Conservation (phyloP, 1,140 invertebrate genomes). For the Antheraea mylitta region DNA sequence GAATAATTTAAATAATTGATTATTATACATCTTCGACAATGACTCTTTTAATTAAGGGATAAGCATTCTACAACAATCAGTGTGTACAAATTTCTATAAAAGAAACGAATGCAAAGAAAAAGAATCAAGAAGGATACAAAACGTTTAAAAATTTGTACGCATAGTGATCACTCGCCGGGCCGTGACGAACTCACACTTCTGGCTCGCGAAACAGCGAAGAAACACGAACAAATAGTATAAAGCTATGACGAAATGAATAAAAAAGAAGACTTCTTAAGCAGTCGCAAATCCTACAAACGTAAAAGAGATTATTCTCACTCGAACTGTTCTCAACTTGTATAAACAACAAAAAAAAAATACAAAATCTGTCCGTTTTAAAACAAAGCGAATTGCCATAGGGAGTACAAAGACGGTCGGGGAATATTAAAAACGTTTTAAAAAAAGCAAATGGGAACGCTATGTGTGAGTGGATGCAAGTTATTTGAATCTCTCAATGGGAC, state of each 20-base stretch:
- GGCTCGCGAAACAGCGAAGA: constrained; percentile 42
- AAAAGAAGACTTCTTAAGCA: constrained; percentile 43
- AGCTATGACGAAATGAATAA: constrained; percentile 63
- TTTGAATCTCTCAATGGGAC: constrained; percentile 69
- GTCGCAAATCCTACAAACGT: constrained; percentile 73
- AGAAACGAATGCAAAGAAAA: neutral
- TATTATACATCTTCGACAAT: no score
- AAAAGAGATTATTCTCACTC: constrained; percentile 76
- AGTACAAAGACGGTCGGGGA: constrained; percentile 61
- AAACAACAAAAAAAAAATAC: constrained; percentile 72
- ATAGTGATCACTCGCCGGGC: constrained; percentile 50
- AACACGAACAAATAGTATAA: constrained; percentile 62
- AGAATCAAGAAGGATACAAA: constrained; percentile 21
- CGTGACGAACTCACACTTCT: constrained; percentile 51
- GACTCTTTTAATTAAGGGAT: neutral
- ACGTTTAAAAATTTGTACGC: constrained; percentile 72
- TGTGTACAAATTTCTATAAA: constrained; percentile 12
- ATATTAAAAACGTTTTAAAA: constrained; percentile 77
- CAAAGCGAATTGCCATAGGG: constrained; percentile 66
- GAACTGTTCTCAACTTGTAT: constrained; percentile 72
- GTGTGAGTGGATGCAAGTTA: constrained; percentile 47
- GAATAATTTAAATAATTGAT: no score
- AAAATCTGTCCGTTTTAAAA: constrained; percentile 72
- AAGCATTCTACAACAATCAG: constrained; percentile 27
- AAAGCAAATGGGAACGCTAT: constrained; percentile 46